Conservation (phyloP, 2,888 invertebrate genomes). For the Melinaea marsaeus region DNA sequence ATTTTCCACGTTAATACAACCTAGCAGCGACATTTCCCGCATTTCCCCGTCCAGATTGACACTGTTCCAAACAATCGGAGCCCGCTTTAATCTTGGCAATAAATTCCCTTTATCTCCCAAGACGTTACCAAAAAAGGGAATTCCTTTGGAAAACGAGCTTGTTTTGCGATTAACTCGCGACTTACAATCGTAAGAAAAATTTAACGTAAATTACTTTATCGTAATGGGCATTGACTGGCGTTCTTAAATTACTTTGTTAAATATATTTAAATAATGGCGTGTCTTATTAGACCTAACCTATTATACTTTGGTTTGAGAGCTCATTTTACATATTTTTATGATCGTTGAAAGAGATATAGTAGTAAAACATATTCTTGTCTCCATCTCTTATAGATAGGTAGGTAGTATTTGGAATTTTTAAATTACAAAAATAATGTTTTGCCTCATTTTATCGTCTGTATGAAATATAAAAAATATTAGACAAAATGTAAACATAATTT, state of each 20-base stretch:
- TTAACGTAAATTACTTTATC: slow-evolving; percentile 7
- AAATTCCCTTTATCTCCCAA: slow-evolving; percentile 66
- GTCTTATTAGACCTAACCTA: not conserved
- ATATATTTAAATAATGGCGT: not conserved
- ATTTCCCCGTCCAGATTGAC: slow-evolving; percentile 57
- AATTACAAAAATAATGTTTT: too few species aligned
- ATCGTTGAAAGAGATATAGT: too few species aligned
- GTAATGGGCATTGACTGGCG: slow-evolving; percentile 6
- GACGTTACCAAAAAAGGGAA: slow-evolving; percentile 44
- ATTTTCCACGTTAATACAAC: slow-evolving; percentile 26
- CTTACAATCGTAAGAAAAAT: slow-evolving; percentile 16
- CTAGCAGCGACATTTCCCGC: slow-evolving; percentile 38
- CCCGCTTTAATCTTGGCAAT: slow-evolving; percentile 66
- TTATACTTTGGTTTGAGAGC: not conserved
- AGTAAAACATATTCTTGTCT: too few species aligned
- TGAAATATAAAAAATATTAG: too few species aligned
- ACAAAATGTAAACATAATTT: too few species aligned
- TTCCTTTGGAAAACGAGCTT: slow-evolving; percentile 41
- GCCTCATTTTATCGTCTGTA: too few species aligned
- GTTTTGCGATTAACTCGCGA: slow-evolving; percentile 46
- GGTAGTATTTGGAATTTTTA: too few species aligned
- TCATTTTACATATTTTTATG: not conserved
- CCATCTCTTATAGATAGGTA: too few species aligned
- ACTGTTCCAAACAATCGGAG: slow-evolving; percentile 60
- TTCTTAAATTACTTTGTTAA: slow-evolving; percentile 4